Percentiles rank a stretch among this genome's conserved stretches.
Evolutionary conservation across 2,113 vertebrate genomes (phyloP).

Genomic region (Triplophysa dalaica): DNA sequence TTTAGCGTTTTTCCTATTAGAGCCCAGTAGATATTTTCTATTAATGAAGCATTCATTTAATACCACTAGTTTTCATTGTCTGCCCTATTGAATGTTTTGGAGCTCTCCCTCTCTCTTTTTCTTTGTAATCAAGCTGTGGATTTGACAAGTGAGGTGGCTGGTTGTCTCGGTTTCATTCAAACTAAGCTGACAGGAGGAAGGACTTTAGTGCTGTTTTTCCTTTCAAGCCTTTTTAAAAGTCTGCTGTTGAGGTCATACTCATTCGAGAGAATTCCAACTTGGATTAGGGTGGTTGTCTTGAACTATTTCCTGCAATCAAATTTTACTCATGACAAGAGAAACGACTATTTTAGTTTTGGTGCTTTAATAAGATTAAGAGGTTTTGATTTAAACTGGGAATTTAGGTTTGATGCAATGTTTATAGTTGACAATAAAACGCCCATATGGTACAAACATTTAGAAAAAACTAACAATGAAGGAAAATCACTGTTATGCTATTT

Average conservation of each 20-base stretch:
- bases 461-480: too few relatives aligned
- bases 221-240: constrained; percentile 19
- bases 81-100: background rate
- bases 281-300: constrained; percentile 9
- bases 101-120: background rate
- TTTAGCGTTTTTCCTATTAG: background rate
- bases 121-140: background rate
- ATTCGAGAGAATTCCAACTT: constrained; percentile 24
- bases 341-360: background rate
- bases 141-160: background rate
- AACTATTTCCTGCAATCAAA: background rate
- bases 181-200: background rate
- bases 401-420: too few relatives aligned
- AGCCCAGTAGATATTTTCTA: background rate
- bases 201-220: constrained; percentile 11
- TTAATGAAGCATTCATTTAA: background rate
- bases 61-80: background rate
- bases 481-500: too few relatives aligned
- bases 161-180: background rate
- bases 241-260: background rate
- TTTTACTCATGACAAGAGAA: too few relatives aligned
- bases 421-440: too few relatives aligned
- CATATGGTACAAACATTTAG: too few relatives aligned
- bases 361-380: background rate
- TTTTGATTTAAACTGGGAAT: background rate